Conservation (phyloP, 2,888 invertebrate species). For the Drosophila prostipennis region DNA sequence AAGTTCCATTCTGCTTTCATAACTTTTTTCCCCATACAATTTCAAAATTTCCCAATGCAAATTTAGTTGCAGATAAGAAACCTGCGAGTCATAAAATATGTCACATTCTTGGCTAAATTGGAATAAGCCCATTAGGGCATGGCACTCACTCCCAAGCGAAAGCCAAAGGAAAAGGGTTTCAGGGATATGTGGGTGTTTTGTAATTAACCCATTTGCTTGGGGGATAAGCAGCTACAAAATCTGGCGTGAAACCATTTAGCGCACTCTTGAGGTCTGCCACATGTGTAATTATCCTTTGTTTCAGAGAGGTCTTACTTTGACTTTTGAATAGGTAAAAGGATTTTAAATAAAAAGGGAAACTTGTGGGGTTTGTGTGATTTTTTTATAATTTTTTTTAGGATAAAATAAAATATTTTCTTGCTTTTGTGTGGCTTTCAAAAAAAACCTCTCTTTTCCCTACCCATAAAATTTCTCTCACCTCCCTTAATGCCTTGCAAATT, state of each 20-base stretch:
- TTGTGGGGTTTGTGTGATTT: too few relatives aligned
- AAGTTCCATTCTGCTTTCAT: neutral
- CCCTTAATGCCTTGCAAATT: slow-evolving; percentile 74
- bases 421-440: neutral
- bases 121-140: slow-evolving; percentile 74
- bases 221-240: slow-evolving; percentile 14
- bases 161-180: slow-evolving; percentile 60
- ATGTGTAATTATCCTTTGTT: slow-evolving; percentile 13
- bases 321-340: neutral
- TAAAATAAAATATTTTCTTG: neutral
- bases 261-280: slow-evolving; percentile 35
- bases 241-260: slow-evolving; percentile 64
- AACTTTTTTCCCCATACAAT: slow-evolving; percentile 2
- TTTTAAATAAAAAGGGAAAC: neutral
- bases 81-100: slow-evolving; percentile 80
- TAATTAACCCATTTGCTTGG: slow-evolving; percentile 58
- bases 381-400: too few relatives aligned
- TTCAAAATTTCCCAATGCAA: slow-evolving; percentile 5
- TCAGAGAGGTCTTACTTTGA: too few relatives aligned
- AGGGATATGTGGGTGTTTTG: slow-evolving; percentile 26
- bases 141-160: slow-evolving; percentile 53
- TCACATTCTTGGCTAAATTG: slow-evolving; percentile 74
- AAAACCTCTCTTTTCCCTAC: neutral
- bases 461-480: slow-evolving; percentile 1
- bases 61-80: slow-evolving; percentile 55